Percentiles rank a stretch among this genome's conserved stretches.
phyloP scores from a whole-genome alignment of 2,888 invertebrate genomes.

The Cryptocephalus primarius region DNA sequence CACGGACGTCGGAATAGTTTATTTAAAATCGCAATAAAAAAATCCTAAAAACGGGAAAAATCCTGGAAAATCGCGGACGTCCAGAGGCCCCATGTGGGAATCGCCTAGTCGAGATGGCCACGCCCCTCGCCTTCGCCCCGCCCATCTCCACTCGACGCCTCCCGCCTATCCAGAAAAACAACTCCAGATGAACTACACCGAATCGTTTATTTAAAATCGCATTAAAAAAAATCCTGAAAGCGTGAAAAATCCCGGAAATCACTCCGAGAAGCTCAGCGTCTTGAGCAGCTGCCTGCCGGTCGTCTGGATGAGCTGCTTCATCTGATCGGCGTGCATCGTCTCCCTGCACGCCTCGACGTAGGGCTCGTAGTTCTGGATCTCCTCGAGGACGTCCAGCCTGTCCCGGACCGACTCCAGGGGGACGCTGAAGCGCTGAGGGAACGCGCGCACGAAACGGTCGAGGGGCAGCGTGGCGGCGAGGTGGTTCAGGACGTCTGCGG shows the following conservation, averaged over 20 bases:
- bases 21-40: too few species aligned
- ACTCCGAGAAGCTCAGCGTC: slow-evolving; percentile 30
- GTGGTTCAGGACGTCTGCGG: slow-evolving; percentile 37
- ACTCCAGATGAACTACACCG: too few species aligned
- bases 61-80: too few species aligned
- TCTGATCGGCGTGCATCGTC: slow-evolving; percentile 49
- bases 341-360: slow-evolving; percentile 43
- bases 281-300: slow-evolving; percentile 46
- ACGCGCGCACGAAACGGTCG: slow-evolving; percentile 35
- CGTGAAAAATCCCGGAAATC: neutral
- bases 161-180: too few species aligned
- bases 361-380: slow-evolving; percentile 36
- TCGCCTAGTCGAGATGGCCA: too few species aligned
- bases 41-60: too few species aligned
- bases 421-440: slow-evolving; percentile 34
- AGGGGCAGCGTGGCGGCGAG: slow-evolving; percentile 36
- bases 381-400: slow-evolving; percentile 28
- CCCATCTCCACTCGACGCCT: too few species aligned
- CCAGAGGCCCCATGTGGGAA: too few species aligned
- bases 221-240: too few species aligned
- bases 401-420: slow-evolving; percentile 10
- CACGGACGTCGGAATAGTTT: too few species aligned
- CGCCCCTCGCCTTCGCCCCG: too few species aligned
- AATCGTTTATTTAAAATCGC: too few species aligned
- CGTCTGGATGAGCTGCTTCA: slow-evolving; percentile 47